Conservation (phyloP, 2,113 vertebrate genomes). For the Eublepharis macularius region DNA sequence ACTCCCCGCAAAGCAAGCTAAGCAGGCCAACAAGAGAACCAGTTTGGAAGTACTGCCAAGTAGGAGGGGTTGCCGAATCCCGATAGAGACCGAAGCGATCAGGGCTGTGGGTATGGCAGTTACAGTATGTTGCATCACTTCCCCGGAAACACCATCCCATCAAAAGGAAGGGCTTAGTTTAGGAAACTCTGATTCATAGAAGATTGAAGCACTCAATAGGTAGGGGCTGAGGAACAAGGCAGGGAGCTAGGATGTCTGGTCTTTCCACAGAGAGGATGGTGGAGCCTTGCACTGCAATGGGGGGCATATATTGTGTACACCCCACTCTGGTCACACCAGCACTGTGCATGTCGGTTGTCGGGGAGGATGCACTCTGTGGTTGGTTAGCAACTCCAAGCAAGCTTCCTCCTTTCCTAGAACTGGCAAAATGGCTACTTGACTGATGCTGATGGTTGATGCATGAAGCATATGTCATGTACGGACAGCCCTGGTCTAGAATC, state of each 20-base stretch:
- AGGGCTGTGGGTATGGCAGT: background rate
- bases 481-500: background rate
- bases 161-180: background rate
- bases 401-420: background rate
- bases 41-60: background rate
- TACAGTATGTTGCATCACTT: conserved; percentile 26
- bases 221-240: background rate
- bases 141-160: conserved; percentile 8
- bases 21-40: background rate
- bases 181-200: background rate
- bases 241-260: background rate
- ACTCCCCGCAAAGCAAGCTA: background rate
- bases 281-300: background rate
- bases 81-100: background rate
- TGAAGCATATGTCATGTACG: background rate
- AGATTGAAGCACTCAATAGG: background rate
- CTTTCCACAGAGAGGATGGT: background rate
- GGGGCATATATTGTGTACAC: background rate
- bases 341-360: background rate
- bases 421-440: background rate
- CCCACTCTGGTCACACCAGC: background rate
- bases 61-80: background rate
- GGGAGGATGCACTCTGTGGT: background rate
- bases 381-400: background rate
- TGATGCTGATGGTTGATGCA: background rate